Evolutionary conservation across 1,140 invertebrate genomes (phyloP).

Genomic region (Triops longicaudatus): DNA sequence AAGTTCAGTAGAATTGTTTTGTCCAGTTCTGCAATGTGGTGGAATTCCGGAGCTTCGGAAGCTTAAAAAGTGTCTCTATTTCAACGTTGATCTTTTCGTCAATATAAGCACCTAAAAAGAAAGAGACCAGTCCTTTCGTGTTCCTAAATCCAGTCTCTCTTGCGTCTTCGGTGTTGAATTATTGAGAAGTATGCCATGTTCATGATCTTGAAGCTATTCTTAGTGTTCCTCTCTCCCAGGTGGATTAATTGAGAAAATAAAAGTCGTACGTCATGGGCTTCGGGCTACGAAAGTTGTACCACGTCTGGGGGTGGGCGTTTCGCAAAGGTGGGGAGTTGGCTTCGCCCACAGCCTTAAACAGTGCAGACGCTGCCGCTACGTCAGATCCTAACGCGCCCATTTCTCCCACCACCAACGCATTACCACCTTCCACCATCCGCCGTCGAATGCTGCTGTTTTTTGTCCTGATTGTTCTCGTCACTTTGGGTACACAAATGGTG

Average conservation of each 20-base stretch:
- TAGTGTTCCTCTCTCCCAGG: neutral
- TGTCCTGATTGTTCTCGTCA: neutral
- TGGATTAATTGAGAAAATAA: neutral
- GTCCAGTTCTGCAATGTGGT: no score
- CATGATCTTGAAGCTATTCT: neutral
- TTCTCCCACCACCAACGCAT: neutral
- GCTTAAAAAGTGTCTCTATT: no score
- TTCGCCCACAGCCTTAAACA: neutral
- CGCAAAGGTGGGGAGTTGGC: neutral
- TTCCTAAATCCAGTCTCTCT: neutral
- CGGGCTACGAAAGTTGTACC: neutral
- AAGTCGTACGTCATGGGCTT: neutral
- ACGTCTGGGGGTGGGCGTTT: slow-evolving; percentile 5
- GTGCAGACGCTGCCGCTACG: neutral
- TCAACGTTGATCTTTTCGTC: no score
- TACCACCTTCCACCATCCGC: neutral
- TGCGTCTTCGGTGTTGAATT: neutral
- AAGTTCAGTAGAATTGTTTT: no score
- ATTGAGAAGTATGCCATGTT: neutral
- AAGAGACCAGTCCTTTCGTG: neutral
- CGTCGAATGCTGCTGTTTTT: neutral
- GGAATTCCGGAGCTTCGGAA: no score
- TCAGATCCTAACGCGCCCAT: neutral
- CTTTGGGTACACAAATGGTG: neutral
- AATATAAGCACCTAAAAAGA: no score